Evolutionary conservation across 2,888 invertebrate genomes (phyloP).

Genomic region (Petrophora chlorosata): DNA sequence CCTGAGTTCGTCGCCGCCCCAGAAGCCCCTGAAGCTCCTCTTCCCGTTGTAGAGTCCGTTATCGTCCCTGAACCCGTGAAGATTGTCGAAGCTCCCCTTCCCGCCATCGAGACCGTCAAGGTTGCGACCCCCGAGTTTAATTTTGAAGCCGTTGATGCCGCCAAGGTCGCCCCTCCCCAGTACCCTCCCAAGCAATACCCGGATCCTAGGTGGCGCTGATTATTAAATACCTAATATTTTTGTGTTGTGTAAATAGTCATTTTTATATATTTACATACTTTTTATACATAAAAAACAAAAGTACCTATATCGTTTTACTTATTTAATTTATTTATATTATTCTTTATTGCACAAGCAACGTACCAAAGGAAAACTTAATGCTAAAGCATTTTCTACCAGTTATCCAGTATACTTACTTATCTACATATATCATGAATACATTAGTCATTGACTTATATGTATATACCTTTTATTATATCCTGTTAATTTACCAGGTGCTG

Average conservation of each 20-base stretch:
- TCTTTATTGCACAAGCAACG: no score
- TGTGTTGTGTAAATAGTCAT: not conserved
- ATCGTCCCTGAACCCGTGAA: not conserved
- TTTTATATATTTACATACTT: not conserved
- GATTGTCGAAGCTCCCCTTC: not conserved
- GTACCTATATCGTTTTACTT: no score
- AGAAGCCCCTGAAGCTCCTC: not conserved
- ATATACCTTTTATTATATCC: no score
- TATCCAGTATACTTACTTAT: no score
- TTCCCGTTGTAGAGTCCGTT: not conserved
- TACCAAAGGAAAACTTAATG: no score
- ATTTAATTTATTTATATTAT: no score
- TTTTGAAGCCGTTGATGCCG: constrained; percentile 2
- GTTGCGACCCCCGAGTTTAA: constrained; percentile 13
- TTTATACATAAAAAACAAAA: no score
- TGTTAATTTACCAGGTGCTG: no score
- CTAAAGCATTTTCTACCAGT: no score
- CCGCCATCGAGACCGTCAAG: constrained; percentile 19
- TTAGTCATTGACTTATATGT: no score
- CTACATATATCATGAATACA: no score
- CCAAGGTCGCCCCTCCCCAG: constrained; percentile 8
- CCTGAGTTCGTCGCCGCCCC: constrained; percentile 29
- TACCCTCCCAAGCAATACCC: constrained; percentile 37
- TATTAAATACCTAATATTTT: not conserved
- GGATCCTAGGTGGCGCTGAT: constrained; percentile 43